Evolutionary conservation across 1,140 invertebrate species (phyloP).

Genomic region (Luehdorfia chinensis): DNA sequence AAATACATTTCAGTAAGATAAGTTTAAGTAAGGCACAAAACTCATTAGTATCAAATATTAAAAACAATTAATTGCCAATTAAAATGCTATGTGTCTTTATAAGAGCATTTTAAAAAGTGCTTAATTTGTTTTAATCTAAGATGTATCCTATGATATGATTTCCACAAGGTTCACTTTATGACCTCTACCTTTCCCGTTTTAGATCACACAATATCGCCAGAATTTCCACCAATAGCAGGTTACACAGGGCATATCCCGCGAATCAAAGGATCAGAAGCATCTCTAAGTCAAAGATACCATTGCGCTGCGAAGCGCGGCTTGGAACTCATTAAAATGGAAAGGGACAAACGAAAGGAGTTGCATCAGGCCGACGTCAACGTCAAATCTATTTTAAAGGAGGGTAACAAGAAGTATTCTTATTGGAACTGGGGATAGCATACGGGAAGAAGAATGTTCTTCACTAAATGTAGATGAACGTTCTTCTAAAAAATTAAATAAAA

Average conservation of each 20-base stretch:
- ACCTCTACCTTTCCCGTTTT: slow-evolving; percentile 27
- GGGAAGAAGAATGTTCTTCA: slow-evolving; percentile 75
- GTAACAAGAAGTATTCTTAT: slow-evolving; percentile 68
- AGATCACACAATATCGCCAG: slow-evolving; percentile 83
- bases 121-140: no score
- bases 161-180: not conserved
- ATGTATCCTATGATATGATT: no score
- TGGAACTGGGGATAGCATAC: slow-evolving; percentile 78
- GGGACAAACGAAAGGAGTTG: slow-evolving; percentile 70
- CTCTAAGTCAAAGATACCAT: slow-evolving; percentile 82
- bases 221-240: slow-evolving; percentile 83
- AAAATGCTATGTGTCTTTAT: no score
- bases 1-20: no score
- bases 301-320: slow-evolving; percentile 82
- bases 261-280: slow-evolving; percentile 81
- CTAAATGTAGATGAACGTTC: slow-evolving; percentile 64
- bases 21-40: no score
- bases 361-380: slow-evolving; percentile 59
- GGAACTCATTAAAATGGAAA: slow-evolving; percentile 78
- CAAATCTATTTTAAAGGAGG: slow-evolving; percentile 55
- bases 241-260: slow-evolving; percentile 85
- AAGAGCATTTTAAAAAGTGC: no score
- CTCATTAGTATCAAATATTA: no score
- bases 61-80: no score
- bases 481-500: slow-evolving; percentile 37